phyloP scores from a whole-genome alignment of 2,113 vertebrate species.

The Gymnarchus niloticus region DNA sequence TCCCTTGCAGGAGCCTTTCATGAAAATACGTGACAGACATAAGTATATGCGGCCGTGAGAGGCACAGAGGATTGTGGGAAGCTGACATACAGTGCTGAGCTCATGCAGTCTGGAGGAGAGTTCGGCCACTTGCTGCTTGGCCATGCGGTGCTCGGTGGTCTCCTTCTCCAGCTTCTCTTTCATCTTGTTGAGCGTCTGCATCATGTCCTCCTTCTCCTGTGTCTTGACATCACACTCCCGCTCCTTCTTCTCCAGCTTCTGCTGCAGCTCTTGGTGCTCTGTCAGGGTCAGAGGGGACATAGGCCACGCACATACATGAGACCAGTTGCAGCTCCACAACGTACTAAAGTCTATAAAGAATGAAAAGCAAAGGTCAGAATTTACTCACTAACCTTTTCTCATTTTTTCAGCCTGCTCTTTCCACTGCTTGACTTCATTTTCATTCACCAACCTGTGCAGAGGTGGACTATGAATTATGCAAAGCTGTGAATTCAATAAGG shows the following conservation, averaged over 20 bases:
- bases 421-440: constrained; percentile 99
- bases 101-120: constrained; percentile 79
- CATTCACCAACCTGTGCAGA: constrained; percentile 86
- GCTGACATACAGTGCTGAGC: constrained; percentile 76
- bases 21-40: no score
- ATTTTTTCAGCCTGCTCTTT: constrained; percentile 99
- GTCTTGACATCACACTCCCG: constrained; percentile 93
- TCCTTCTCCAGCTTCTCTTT: constrained; percentile 98
- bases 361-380: background rate
- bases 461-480: constrained; percentile 20
- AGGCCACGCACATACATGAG: background rate
- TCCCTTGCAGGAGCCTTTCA: background rate
- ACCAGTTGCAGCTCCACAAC: background rate
- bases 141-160: constrained; percentile 82
- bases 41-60: no score
- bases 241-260: constrained; percentile 95
- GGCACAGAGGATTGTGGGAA: background rate
- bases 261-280: constrained; percentile 94
- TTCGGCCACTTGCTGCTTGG: constrained; percentile 89
- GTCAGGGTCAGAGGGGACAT: background rate
- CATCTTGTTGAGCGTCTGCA: constrained; percentile 98
- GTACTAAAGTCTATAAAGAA: background rate
- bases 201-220: constrained; percentile 98
- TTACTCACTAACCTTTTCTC: constrained; percentile 77
- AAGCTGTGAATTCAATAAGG: background rate